Conservation (phyloP, 2,888 invertebrate species). For the Chromoteleia sp. region DNA sequence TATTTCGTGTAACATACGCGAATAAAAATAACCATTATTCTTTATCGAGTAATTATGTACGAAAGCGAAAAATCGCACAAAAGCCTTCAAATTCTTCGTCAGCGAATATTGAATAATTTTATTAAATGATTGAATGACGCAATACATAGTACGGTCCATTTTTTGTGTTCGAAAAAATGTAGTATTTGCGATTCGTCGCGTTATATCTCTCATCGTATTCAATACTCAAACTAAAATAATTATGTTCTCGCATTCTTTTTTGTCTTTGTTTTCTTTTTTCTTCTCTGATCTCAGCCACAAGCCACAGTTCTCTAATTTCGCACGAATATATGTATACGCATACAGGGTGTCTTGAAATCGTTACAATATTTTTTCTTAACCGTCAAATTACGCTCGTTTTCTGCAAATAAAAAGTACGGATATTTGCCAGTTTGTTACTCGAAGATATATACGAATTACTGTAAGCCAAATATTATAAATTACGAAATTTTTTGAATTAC, state of each 20-base stretch:
- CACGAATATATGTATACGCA: conserved; percentile 6
- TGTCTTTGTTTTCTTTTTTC: neutral
- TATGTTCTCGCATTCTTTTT: neutral
- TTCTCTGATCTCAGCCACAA: conserved; percentile 35
- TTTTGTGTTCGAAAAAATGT: neutral
- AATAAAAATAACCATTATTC: conserved; percentile 14
- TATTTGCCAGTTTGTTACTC: too few species aligned
- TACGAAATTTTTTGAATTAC: too few species aligned
- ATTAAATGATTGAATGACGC: too few species aligned
- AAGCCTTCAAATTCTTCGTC: neutral
- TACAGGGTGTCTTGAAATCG: neutral
- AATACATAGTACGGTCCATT: neutral
- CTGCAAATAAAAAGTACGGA: neutral
- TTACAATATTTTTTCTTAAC: neutral
- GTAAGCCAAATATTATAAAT: too few species aligned
- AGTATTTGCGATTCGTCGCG: neutral
- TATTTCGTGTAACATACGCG: neutral
- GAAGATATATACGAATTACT: too few species aligned
- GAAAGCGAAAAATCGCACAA: neutral
- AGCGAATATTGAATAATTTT: too few species aligned
- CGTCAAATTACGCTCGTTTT: neutral
- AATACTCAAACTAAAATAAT: neutral
- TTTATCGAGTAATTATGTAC: conserved; percentile 6
- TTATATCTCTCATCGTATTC: neutral
- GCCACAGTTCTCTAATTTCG: conserved; percentile 28